Base-by-base conservation (phyloP, 2,888 invertebrate genomes). In the Hololepta plana region DNA sequence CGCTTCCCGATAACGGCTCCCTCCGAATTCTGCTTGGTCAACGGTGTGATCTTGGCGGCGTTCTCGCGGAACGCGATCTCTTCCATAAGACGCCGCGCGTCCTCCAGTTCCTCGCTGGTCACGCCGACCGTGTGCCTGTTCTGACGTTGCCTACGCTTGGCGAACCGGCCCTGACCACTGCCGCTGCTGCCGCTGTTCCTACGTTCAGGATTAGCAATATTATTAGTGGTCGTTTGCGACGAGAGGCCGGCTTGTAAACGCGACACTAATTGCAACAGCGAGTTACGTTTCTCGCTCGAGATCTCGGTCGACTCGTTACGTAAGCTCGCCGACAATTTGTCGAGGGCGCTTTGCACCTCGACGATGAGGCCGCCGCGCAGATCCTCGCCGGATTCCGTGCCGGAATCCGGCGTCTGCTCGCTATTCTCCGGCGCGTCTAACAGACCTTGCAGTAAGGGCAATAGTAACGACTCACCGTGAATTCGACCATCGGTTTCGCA, bases 51-150 rank as follows among this genome's bases (percentile, higher is more conserved):
- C 36, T 38, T 15, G 39, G 23, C 16, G 13, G 12, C 24, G 11
- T 22, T 30, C 19, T 57, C 59, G 29, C 56, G 50, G 23, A 62
- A 44, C 4, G 60, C 50, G 46, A 63, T 63, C 40, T 72, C 68
- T 49, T 80, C 75, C 37, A 82, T 67, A 43, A 77, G 65, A 30
- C 72, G 67, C 23, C 84, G 61, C 1, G 85, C 85, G 40, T 74
- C 70, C 3, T 73, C 79, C 13, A 85, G 53, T 43, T 85, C 85
- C 46, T 80, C 81, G 22, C 67, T 65, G 19, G 77, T 80, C 10
- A 85, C 84, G 23, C 80, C 82, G 12, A 85, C 77, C 0, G 85
- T 85, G 49, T 85, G 81, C 1, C 85, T 57, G 23, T 66, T 66
- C 33, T 70, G 67, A 15, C 75, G 64, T 35, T 64, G 62, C 29